These are phyloP conservation scores for Pterobdella sp. DNA, from an alignment of 2,888 invertebrate genomes.

Conservation along the genomic window DNA sequence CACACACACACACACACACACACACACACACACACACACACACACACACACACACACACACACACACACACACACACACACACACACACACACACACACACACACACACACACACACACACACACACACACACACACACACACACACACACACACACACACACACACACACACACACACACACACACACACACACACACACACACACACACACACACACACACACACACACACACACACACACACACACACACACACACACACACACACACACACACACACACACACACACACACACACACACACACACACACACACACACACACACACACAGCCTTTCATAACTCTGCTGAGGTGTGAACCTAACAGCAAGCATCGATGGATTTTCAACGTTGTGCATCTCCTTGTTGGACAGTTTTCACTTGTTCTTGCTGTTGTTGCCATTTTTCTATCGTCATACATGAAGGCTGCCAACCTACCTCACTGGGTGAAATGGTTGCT, in stretches of 20 bases:
- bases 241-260: conserved; percentile 24
- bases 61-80: conserved; percentile 18
- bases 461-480: neutral
- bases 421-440: conserved; percentile 17
- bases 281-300: conserved; percentile 24
- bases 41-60: conserved; percentile 29
- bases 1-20: conserved; percentile 28
- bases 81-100: conserved; percentile 17
- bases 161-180: conserved; percentile 12
- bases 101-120: conserved; percentile 17
- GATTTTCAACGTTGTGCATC: conserved; percentile 26
- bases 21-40: conserved; percentile 27
- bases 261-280: conserved; percentile 24
- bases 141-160: conserved; percentile 4
- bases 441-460: conserved; percentile 21
- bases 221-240: conserved; percentile 21
- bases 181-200: conserved; percentile 21
- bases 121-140: conserved; percentile 11
- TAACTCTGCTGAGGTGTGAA: conserved; percentile 20
- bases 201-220: conserved; percentile 19
- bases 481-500: conserved; percentile 22
- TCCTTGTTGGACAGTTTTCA: conserved; percentile 18
- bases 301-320: conserved; percentile 18
- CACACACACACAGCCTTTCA: conserved; percentile 23
- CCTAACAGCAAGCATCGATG: conserved; percentile 15